Conservation (phyloP, 2,113 vertebrate genomes). For the Chroicocephalus ridibundus region DNA sequence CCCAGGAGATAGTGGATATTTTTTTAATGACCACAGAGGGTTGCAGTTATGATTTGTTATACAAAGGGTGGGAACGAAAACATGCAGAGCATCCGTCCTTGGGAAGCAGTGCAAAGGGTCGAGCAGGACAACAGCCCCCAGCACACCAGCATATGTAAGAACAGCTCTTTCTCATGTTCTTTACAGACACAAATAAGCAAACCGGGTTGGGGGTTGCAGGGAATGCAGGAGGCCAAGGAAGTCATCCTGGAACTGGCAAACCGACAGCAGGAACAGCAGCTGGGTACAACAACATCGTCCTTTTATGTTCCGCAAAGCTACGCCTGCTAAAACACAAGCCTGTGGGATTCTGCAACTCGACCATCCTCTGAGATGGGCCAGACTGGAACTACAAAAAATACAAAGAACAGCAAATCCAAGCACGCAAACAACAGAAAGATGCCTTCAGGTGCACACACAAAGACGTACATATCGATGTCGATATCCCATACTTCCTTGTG, state of each 20-base stretch:
- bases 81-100: background rate
- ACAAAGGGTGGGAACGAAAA: constrained; percentile 1
- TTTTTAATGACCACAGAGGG: background rate
- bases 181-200: constrained; percentile 27
- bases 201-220: background rate
- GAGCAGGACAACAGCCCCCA: background rate
- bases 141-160: background rate
- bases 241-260: background rate
- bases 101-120: constrained; percentile 3
- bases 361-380: background rate
- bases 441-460: background rate
- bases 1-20: background rate
- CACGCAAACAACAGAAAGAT: background rate
- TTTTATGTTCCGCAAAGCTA: background rate
- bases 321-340: background rate
- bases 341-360: background rate
- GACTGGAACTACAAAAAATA: background rate
- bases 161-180: background rate
- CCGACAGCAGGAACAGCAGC: constrained; percentile 20
- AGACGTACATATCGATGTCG: background rate
- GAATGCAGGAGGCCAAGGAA: background rate
- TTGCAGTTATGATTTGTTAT: background rate
- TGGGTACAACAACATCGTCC: background rate
- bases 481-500: background rate
- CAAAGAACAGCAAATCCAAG: background rate